A percentile compares a stretch with the other conserved stretches of the same genome.
Evolutionary conservation across 1,140 invertebrate species (phyloP).

Genomic region (Venustaconcha ellipsiformis): DNA sequence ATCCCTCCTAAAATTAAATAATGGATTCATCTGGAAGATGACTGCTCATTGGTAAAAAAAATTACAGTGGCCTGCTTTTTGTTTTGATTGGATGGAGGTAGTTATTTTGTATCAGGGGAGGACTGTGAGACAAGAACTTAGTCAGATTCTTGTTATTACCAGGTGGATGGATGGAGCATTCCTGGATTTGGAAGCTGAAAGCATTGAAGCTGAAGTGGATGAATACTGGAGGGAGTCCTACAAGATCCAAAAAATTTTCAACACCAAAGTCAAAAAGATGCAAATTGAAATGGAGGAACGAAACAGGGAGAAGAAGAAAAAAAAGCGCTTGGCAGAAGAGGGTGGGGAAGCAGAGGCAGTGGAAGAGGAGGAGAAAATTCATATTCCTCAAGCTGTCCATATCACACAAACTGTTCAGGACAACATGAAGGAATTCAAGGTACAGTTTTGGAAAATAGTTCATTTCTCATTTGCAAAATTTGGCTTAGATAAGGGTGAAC

Average conservation of each 20-base stretch:
- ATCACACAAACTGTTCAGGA: constrained; percentile 71
- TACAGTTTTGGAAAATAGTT: constrained; percentile 39
- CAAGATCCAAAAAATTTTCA: constrained; percentile 85
- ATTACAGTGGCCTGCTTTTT: too few species aligned
- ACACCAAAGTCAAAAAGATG: constrained; percentile 75
- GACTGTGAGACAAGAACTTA: background rate
- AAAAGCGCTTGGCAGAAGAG: constrained; percentile 73
- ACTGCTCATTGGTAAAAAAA: too few species aligned
- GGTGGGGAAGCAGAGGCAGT: constrained; percentile 69
- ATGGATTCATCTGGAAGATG: too few species aligned
- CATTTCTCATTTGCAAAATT: too few species aligned
- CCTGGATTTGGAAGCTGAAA: constrained; percentile 80
- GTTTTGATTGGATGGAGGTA: background rate
- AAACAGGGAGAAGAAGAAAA: constrained; percentile 64
- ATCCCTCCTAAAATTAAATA: too few species aligned
- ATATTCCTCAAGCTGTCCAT: constrained; percentile 57
- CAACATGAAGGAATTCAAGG: constrained; percentile 83
- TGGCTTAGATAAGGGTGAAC: too few species aligned
- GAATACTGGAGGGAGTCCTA: constrained; percentile 75
- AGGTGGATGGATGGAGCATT: constrained; percentile 92
- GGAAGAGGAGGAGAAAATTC: constrained; percentile 58
- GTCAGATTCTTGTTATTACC: constrained; percentile 1
- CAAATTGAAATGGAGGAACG: constrained; percentile 62
- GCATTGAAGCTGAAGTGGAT: constrained; percentile 63
- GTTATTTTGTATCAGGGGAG: background rate